A percentile compares a stretch with the other conserved stretches of the same genome.
phyloP scores from a whole-genome alignment of 1,140 invertebrate species.

The Drosophila kohkoa region DNA sequence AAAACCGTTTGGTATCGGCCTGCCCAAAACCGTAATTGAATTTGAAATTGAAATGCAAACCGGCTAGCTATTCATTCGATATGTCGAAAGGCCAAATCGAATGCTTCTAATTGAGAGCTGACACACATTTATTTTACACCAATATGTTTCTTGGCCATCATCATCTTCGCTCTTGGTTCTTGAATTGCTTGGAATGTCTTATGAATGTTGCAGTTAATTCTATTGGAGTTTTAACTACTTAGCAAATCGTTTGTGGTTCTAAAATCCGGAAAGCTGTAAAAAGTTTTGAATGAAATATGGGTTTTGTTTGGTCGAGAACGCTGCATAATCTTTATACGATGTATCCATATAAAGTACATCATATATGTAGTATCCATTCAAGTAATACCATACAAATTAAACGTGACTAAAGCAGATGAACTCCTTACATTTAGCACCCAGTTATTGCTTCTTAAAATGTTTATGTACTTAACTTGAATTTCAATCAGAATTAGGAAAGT shows the following conservation, averaged over 20 bases:
- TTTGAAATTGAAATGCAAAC: slow-evolving; percentile 47
- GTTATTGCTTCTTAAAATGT: too few relatives aligned
- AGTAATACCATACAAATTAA: neutral
- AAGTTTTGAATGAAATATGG: neutral
- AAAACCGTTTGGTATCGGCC: neutral
- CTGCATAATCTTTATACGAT: slow-evolving; percentile 25
- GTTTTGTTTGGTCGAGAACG: slow-evolving; percentile 17
- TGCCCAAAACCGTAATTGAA: slow-evolving; percentile 7
- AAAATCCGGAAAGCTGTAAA: slow-evolving; percentile 56
- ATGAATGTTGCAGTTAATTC: neutral
- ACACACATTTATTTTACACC: slow-evolving; percentile 56
- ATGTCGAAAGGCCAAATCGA: slow-evolving; percentile 33
- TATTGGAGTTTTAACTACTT: slow-evolving; percentile 17
- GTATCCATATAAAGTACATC: too few relatives aligned
- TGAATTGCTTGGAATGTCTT: neutral
- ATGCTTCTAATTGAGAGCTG: slow-evolving; percentile 65
- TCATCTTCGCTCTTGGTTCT: slow-evolving; percentile 30
- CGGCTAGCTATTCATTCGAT: slow-evolving; percentile 36
- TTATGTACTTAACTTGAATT: too few relatives aligned
- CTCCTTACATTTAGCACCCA: too few relatives aligned
- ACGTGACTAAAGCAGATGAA: too few relatives aligned
- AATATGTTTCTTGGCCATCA: slow-evolving; percentile 56
- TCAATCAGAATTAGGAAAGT: too few relatives aligned
- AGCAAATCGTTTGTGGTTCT: neutral
- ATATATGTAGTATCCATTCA: neutral